phyloP scores from a whole-genome alignment of 2,888 invertebrate genomes.

The Temnothorax ravouxi region DNA sequence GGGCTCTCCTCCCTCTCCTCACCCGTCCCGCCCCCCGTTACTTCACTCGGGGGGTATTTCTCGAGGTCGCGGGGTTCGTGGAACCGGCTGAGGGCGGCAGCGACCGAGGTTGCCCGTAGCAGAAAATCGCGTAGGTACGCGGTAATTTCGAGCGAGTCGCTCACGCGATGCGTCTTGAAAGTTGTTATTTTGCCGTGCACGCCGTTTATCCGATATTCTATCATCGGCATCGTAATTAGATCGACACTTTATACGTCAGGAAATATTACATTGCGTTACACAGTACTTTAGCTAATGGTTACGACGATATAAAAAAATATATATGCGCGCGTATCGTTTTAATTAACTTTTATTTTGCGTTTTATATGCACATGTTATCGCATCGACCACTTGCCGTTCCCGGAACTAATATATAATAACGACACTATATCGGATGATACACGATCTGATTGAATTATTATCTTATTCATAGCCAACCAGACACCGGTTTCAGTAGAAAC shows the following conservation, averaged over 20 bases:
- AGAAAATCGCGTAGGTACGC: slow-evolving; percentile 32
- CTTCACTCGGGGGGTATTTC: slow-evolving; percentile 65
- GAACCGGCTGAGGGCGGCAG: slow-evolving; percentile 40
- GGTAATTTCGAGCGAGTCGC: slow-evolving; percentile 37
- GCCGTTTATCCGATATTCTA: slow-evolving; percentile 24
- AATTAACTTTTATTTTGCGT: slow-evolving; percentile 12
- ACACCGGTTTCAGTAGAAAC: slow-evolving; percentile 22
- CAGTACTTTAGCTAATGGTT: neutral
- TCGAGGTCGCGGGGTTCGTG: slow-evolving; percentile 69
- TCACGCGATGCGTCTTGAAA: slow-evolving; percentile 42
- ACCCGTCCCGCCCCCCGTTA: slow-evolving; percentile 39
- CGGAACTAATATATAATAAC: slow-evolving; percentile 16
- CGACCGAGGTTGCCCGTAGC: slow-evolving; percentile 31
- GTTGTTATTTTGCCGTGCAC: slow-evolving; percentile 9
- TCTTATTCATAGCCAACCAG: slow-evolving; percentile 11
- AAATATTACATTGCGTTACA: slow-evolving; percentile 23
- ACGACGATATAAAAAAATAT: neutral
- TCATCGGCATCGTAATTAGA: slow-evolving; percentile 33
- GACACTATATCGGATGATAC: neutral
- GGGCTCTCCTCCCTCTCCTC: neutral
- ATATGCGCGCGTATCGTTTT: neutral
- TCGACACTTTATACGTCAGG: slow-evolving; percentile 23
- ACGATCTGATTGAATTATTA: slow-evolving; percentile 47
- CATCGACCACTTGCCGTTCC: neutral
- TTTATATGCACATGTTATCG: neutral